Percentiles rank a stretch among this genome's conserved stretches.
Evolutionary conservation across 2,797 vertebrate species (phyloP).

Genomic region (Ptychobarbus kaznakovi): DNA sequence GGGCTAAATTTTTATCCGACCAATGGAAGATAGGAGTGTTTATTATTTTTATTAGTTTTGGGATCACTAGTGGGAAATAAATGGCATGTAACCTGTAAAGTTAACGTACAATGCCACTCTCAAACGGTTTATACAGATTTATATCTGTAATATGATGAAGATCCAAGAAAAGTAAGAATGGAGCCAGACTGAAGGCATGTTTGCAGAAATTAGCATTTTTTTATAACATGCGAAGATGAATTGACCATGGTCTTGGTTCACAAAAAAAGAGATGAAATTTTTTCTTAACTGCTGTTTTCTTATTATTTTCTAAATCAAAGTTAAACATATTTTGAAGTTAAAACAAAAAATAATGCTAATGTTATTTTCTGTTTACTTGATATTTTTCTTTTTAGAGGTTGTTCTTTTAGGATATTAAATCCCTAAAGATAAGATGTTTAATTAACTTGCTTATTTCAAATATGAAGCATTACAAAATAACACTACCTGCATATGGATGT

Average conservation of each 20-base stretch:
- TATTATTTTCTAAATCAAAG: not conserved
- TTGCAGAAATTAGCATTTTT: too few species aligned
- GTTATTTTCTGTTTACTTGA: not conserved
- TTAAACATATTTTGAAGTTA: not conserved
- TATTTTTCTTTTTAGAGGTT: not conserved
- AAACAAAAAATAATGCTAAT: not conserved
- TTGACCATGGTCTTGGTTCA: too few species aligned
- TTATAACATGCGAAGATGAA: too few species aligned
- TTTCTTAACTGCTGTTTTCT: not conserved
- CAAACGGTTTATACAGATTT: too few species aligned
- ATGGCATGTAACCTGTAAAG: not conserved
- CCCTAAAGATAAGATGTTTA: not conserved
- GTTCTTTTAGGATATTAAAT: not conserved
- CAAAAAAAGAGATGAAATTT: not conserved
- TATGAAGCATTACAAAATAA: not conserved
- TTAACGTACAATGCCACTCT: not conserved
- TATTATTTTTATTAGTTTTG: not conserved
- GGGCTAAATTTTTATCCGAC: not conserved
- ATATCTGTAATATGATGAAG: not conserved
- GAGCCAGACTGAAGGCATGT: not conserved
- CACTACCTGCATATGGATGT: not conserved
- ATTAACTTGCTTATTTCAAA: not conserved
- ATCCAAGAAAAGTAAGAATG: not conserved
- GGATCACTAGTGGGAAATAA: not conserved
- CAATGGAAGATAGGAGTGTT: not conserved